phyloP scores from a whole-genome alignment of 2,113 vertebrate species.

The Lepisosteus oculatus region DNA sequence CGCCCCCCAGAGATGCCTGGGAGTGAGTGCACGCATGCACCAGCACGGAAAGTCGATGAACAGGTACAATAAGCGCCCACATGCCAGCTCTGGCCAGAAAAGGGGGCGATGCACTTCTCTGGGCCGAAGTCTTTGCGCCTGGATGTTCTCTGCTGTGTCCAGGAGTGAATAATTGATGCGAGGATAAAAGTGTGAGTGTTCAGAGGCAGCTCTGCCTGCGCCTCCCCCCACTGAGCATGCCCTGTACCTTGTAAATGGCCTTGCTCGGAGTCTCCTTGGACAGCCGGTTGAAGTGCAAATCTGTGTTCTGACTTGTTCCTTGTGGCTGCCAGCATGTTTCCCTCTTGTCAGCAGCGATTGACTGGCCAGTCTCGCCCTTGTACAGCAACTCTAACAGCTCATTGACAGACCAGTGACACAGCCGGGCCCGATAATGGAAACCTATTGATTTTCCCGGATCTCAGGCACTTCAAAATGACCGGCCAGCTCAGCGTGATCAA shows the following conservation, averaged over 20 bases:
- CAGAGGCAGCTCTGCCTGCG: slow-evolving; percentile 55
- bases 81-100: slow-evolving; percentile 26
- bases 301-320: slow-evolving; percentile 90
- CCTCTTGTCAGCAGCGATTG: slow-evolving; percentile 92
- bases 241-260: slow-evolving; percentile 69
- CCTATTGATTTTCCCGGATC: slow-evolving; percentile 90
- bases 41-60: too few species aligned
- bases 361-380: slow-evolving; percentile 76
- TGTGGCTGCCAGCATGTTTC: slow-evolving; percentile 86
- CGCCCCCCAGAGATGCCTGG: too few species aligned
- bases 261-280: slow-evolving; percentile 62
- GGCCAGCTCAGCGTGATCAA: slow-evolving; percentile 77
- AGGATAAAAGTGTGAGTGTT: slow-evolving; percentile 69
- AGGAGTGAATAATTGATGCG: slow-evolving; percentile 73
- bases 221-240: slow-evolving; percentile 41
- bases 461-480: slow-evolving; percentile 76
- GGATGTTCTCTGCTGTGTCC: slow-evolving; percentile 70
- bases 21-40: too few species aligned
- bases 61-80: too few species aligned
- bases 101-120: slow-evolving; percentile 56
- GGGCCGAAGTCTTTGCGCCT: slow-evolving; percentile 65
- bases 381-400: slow-evolving; percentile 85
- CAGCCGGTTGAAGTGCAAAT: slow-evolving; percentile 83
- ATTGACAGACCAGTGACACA: slow-evolving; percentile 97
- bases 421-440: slow-evolving; percentile 95